Conservation (phyloP, 2,888 invertebrate species). For the Lypha dubia region DNA sequence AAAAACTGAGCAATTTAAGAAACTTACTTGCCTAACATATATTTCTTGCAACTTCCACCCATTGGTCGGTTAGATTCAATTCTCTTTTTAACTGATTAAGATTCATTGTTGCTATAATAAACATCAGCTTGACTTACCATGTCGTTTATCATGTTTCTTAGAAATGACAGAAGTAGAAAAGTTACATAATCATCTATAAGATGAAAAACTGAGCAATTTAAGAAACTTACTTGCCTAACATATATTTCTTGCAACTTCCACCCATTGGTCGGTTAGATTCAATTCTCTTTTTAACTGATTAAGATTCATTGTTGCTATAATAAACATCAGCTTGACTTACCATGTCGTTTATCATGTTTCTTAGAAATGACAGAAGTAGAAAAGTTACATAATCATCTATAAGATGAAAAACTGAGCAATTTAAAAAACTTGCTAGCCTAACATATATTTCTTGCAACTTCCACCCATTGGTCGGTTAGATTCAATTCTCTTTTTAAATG, state of each 20-base stretch:
- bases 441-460: constrained; percentile 66
- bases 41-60: constrained; percentile 66
- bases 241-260: constrained; percentile 72
- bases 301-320: constrained; percentile 77
- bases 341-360: constrained; percentile 46
- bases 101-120: no score
- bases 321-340: constrained; percentile 69
- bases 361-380: constrained; percentile 69
- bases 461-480: constrained; percentile 74
- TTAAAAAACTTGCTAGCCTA: no score
- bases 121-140: no score
- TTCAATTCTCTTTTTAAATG: constrained; percentile 62
- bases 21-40: background rate
- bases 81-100: no score
- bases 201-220: background rate
- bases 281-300: constrained; percentile 71
- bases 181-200: constrained; percentile 2
- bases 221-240: no score
- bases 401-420: background rate
- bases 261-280: constrained; percentile 76
- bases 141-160: no score
- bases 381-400: constrained; percentile 56
- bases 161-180: constrained; percentile 73
- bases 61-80: constrained; percentile 74
- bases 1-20: background rate